A percentile compares a stretch with the other conserved stretches of the same genome.
Evolutionary conservation across 2,113 vertebrate genomes (phyloP).

Genomic region (Eublepharis macularius): DNA sequence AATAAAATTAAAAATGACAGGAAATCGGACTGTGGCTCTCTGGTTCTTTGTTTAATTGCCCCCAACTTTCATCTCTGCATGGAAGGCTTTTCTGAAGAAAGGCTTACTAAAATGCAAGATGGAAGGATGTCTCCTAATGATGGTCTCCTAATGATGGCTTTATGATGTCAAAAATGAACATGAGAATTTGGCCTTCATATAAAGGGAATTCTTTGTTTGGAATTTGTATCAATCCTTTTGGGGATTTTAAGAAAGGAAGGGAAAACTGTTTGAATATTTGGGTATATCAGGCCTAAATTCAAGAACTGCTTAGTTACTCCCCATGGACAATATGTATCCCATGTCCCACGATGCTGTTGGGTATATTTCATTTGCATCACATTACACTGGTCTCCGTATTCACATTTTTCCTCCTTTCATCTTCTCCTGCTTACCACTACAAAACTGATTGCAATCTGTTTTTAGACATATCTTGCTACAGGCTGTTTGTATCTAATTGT

Average conservation of each 20-base stretch:
- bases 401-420: constrained; percentile 57
- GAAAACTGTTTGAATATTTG: constrained; percentile 11
- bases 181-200: no score
- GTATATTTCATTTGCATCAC: constrained; percentile 57
- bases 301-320: constrained; percentile 37
- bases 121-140: no score
- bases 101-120: background rate
- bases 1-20: no score
- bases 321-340: constrained; percentile 45
- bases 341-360: constrained; percentile 24
- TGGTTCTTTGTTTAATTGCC: no score
- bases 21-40: no score
- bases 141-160: no score
- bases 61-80: background rate
- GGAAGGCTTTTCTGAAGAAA: background rate
- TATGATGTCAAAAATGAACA: background rate
- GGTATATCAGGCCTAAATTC: background rate
- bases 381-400: constrained; percentile 54
- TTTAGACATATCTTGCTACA: constrained; percentile 47
- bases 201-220: background rate
- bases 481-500: constrained; percentile 37
- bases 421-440: constrained; percentile 38
- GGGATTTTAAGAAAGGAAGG: background rate
- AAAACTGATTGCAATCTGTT: constrained; percentile 38
- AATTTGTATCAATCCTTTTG: background rate